A percentile compares a stretch with the other conserved stretches of the same genome.
Evolutionary conservation across 2,888 invertebrate genomes (phyloP).

Genomic region (Phortica magna): DNA sequence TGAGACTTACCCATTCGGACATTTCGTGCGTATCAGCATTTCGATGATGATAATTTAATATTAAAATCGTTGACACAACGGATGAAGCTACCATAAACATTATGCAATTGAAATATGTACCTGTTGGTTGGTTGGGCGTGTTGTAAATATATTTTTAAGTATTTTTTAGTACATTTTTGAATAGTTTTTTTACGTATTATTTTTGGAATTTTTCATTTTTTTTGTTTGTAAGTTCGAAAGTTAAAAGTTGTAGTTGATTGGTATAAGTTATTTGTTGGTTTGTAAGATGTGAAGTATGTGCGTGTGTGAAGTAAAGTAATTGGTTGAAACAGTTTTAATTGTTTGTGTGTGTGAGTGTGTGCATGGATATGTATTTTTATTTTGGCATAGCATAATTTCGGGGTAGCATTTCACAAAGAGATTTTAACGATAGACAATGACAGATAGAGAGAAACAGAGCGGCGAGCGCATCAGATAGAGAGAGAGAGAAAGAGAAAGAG

Average conservation of each 20-base stretch:
- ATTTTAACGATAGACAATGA: background rate
- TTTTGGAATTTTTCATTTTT: conserved; percentile 15
- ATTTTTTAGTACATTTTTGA: conserved; percentile 45
- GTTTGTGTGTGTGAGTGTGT: conserved; percentile 44
- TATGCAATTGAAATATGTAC: conserved; percentile 99
- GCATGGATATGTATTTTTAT: conserved; percentile 41
- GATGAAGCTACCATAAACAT: conserved; percentile 99
- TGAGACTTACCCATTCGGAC: conserved; percentile 93
- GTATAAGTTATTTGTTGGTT: conserved; percentile 43
- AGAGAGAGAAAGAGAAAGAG: conserved; percentile 5
- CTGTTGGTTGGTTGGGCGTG: conserved; percentile 80
- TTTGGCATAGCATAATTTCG: conserved; percentile 61
- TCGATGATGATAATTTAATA: conserved; percentile 98
- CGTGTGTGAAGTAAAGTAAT: conserved; percentile 34
- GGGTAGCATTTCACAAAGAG: conserved; percentile 54
- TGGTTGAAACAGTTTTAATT: conserved; percentile 43
- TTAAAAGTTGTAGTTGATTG: conserved; percentile 29
- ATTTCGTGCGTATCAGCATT: conserved; percentile 98
- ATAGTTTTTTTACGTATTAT: conserved; percentile 42
- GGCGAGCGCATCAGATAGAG: background rate
- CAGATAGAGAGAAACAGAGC: background rate
- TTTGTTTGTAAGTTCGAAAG: conserved; percentile 25
- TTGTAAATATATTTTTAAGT: conserved; percentile 65
- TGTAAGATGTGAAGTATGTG: conserved; percentile 36
- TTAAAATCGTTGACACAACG: conserved; percentile 97